Evolutionary conservation across 2,113 vertebrate genomes (phyloP).

Genomic region (Lepidothrix coronata): DNA sequence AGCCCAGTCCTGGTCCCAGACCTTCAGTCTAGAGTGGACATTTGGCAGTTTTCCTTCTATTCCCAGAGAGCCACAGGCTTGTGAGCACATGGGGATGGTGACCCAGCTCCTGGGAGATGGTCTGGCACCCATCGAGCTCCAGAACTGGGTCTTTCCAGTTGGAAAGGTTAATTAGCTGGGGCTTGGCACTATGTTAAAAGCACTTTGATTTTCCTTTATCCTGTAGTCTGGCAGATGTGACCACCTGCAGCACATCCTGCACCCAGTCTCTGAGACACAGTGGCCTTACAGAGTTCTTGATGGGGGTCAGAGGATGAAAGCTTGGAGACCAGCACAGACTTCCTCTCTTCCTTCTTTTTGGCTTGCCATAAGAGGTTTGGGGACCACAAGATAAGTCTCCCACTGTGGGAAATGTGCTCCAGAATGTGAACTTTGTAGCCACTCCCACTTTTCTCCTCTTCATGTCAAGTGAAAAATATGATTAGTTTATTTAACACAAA

Average conservation of each 20-base stretch:
- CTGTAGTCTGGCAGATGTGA: fast-evolving
- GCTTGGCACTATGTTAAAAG: not conserved
- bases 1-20: constrained; percentile 31
- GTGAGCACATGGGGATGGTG: fast-evolving
- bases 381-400: not conserved
- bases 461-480: not conserved
- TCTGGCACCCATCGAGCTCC: not conserved
- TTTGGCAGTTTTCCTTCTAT: constrained; percentile 60
- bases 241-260: not conserved
- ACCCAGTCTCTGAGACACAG: not conserved
- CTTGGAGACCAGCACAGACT: not conserved
- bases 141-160: not conserved
- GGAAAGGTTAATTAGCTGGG: not conserved
- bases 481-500: not conserved
- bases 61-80: not conserved
- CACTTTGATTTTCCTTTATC: not conserved
- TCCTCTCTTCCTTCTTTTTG: not conserved
- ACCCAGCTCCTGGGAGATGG: not conserved
- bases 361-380: not conserved
- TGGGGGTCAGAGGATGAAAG: not conserved
- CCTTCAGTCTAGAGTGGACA: constrained; percentile 76
- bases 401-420: not conserved
- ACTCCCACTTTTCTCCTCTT: not conserved
- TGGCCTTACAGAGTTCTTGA: not conserved
- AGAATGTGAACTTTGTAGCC: not conserved